Evolutionary conservation across 2,888 invertebrate species (phyloP).

Genomic region (Trimorus sp.): DNA sequence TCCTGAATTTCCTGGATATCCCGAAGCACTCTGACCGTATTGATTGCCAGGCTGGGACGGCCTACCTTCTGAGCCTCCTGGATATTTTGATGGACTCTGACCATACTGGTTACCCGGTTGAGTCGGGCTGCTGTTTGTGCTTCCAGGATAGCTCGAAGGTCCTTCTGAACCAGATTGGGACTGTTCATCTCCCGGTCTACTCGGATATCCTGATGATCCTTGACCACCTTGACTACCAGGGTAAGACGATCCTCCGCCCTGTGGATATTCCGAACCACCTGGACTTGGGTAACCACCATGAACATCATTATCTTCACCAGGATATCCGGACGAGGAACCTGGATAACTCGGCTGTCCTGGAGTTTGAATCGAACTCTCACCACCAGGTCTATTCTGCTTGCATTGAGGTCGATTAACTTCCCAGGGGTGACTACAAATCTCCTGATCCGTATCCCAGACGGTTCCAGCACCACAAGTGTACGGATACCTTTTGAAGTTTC

Average conservation of each 20-base stretch:
- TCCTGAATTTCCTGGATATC: too few species aligned
- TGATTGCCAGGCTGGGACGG: too few species aligned
- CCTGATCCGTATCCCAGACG: constrained; percentile 84
- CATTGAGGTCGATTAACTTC: constrained; percentile 74
- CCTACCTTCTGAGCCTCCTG: too few species aligned
- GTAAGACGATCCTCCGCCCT: constrained; percentile 2
- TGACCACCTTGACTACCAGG: neutral
- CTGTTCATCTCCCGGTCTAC: neutral
- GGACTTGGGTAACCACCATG: constrained; percentile 9
- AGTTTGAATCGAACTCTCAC: constrained; percentile 21
- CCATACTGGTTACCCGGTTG: too few species aligned
- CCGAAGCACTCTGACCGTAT: too few species aligned
- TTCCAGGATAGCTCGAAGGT: too few species aligned
- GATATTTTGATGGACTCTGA: too few species aligned
- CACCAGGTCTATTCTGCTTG: constrained; percentile 29
- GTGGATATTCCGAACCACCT: constrained; percentile 6
- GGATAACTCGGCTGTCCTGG: constrained; percentile 34
- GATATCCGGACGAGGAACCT: constrained; percentile 8
- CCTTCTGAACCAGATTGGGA: constrained; percentile 46
- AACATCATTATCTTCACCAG: neutral
- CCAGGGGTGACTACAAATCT: constrained; percentile 83
- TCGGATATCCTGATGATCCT: neutral
- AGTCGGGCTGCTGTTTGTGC: too few species aligned
- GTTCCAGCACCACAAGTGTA: constrained; percentile 84
- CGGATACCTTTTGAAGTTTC: constrained; percentile 81